A percentile compares a stretch with the other conserved stretches of the same genome.
These are phyloP conservation scores for Pogonognathellus flavescens DNA, from an alignment of 1,140 invertebrate species.

Conservation along the genomic window DNA sequence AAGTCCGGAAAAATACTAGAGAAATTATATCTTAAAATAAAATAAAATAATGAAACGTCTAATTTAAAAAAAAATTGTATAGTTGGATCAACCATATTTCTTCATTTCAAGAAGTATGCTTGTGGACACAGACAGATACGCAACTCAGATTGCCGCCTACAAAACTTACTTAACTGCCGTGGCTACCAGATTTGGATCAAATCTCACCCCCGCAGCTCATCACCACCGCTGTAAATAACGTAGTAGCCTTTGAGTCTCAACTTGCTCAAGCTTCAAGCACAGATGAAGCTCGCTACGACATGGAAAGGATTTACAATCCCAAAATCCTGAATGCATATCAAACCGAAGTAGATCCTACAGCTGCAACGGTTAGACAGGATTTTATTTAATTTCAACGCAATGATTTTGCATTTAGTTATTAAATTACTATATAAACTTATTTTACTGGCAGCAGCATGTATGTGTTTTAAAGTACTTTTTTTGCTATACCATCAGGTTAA, in stretches of 20 bases:
- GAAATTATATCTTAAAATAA: too few species aligned
- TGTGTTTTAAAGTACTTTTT: conserved; percentile 32
- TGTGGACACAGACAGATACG: conserved; percentile 77
- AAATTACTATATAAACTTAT: background rate
- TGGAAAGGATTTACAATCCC: conserved; percentile 74
- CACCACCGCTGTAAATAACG: conserved; percentile 79
- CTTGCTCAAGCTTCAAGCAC: conserved; percentile 78
- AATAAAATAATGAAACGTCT: too few species aligned
- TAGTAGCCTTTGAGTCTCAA: conserved; percentile 86
- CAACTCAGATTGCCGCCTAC: conserved; percentile 83
- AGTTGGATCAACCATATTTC: conserved; percentile 89
- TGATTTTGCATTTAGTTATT: too few species aligned
- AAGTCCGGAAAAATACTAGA: too few species aligned
- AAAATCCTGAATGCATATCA: conserved; percentile 73
- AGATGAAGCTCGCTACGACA: conserved; percentile 72
- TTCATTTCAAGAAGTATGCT: conserved; percentile 90
- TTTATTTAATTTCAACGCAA: too few species aligned
- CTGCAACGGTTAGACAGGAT: background rate
- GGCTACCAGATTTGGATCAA: conserved; percentile 68
- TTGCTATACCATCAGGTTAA: conserved; percentile 71
- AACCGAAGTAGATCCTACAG: conserved; percentile 68
- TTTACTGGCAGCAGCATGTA: background rate
- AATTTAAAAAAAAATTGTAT: too few species aligned
- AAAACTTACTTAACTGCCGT: conserved; percentile 82
- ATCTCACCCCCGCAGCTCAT: conserved; percentile 72